Base-by-base conservation (phyloP, 2,888 invertebrate genomes). In the Drosophila robusta region DNA sequence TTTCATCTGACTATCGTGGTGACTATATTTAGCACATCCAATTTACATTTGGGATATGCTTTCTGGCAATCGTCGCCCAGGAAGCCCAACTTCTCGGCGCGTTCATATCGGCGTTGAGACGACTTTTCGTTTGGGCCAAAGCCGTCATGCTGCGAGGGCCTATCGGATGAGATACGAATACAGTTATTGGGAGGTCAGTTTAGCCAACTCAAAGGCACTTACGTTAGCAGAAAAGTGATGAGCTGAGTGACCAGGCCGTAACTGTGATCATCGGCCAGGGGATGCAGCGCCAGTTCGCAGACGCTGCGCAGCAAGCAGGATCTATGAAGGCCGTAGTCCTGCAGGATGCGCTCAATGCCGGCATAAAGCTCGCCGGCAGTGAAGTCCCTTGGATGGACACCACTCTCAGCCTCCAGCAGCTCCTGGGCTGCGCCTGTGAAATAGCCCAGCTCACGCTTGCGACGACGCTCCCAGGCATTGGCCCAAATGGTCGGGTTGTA, bases 181-280 rank as follows among this genome's bases (percentile, higher is more conserved):
- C 14, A 29, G 7, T 29, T 7, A 44, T 55, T 51, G 8, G 4
- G 12, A 8, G 12, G 12, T 44, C 11, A 39, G 9, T n/a, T 54
- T 51, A n/a, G 7, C 11, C 22, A 12, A 34, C 0, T 9, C 0
- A 0, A 9, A 29, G 12, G 0, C 16, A 84, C 94, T 94, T 92
- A 96, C 96, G 95, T 95, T 50, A 96, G 93, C 49, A 95, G 90
- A 81, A 95, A 94, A 56, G 93, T 94, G 45, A 95, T 92, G 32
- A 96, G 91, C 91, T 96, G 95, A 57, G 95, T 95, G 0, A 96
- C 90, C 8, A 96, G 90, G 5, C 56, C 91, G 78, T 94, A 94
- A 50, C 93, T 93, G n/a, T 89, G 86, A 24, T 80, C 92, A 12
- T 87, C 84, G 57, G 94, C 93, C 12, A 96, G 91, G 0, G 96